Percentiles rank a stretch among this genome's conserved stretches.
Evolutionary conservation across 2,797 vertebrate genomes (phyloP).

Genomic region (Choloepus didactylus): DNA sequence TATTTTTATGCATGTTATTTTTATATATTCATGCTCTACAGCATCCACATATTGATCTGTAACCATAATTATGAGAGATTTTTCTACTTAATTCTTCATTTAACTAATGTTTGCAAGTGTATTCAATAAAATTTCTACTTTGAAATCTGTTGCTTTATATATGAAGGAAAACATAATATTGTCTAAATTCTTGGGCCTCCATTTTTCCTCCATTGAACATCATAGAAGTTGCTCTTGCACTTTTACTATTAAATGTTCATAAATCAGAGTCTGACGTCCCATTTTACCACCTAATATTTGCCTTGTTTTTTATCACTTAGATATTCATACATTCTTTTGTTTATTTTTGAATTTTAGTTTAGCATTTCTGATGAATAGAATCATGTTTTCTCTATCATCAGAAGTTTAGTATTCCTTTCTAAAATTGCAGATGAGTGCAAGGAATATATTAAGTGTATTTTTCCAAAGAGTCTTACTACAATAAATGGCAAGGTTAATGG

Average conservation of each 20-base stretch:
- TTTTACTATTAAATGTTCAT: neutral
- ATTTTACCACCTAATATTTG: neutral
- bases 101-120: neutral
- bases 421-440: neutral
- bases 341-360: neutral
- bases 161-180: neutral
- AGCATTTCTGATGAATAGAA: neutral
- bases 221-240: too few relatives aligned
- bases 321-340: neutral
- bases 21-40: neutral
- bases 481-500: neutral
- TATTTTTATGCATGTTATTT: neutral
- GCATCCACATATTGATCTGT: neutral
- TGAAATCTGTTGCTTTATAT: neutral
- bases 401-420: neutral
- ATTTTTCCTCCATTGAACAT: neutral
- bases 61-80: neutral
- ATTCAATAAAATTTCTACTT: neutral
- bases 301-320: neutral
- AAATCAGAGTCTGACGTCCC: neutral
- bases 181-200: neutral
- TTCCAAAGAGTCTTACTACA: neutral
- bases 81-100: neutral
- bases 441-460: too few relatives aligned
- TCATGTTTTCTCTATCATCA: neutral